Base-by-base conservation (phyloP, 1,140 invertebrate genomes). In the Capitella teleta region DNA sequence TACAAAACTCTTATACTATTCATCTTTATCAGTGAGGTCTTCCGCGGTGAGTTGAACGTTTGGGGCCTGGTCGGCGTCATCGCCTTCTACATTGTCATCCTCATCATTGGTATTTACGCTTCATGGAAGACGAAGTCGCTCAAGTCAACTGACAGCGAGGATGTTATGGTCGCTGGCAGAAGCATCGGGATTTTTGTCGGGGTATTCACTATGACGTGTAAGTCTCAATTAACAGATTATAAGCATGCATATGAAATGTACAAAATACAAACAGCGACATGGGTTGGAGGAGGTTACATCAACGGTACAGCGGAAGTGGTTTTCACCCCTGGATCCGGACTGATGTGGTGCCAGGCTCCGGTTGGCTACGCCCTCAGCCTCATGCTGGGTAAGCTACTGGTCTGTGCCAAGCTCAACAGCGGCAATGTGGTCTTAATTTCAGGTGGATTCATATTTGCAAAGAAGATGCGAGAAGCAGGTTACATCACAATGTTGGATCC, bases 401-500 rank as follows among this genome's bases (percentile, higher is more conserved):
- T n/a, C n/a, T n/a, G n/a, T n/a, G n/a, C n/a, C n/a, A n/a, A n/a
- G n/a, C n/a, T n/a, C n/a, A n/a, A n/a, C n/a, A n/a, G n/a, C n/a
- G n/a, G n/a, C n/a, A n/a, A n/a, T n/a, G n/a, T n/a, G n/a, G n/a
- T n/a, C n/a, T n/a, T n/a, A n/a, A n/a, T 37, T 37, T 2, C 21
- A 63, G 90, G 66, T 66, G 94, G 94, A 16, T 81, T 95, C 57
- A 92, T 98, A 68, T 98, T 98, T 75, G 94, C 94, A 45, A 91
- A 90, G 70, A 87, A 87, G 59, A 98, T 98, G 94, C 78, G 94
- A 56, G 80, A 87, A 68, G 85, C 95, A 72, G 93, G 92, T 46
- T 98, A 97, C 74, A 84, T 98, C 32, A 98, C 94, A 8, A 97
- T 98, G 94, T 71, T 98, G 73, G 94, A 98, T 76, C 94, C 94